Evolutionary conservation across 2,113 vertebrate species (phyloP).

Genomic region (Dicrurus megarhynchus): DNA sequence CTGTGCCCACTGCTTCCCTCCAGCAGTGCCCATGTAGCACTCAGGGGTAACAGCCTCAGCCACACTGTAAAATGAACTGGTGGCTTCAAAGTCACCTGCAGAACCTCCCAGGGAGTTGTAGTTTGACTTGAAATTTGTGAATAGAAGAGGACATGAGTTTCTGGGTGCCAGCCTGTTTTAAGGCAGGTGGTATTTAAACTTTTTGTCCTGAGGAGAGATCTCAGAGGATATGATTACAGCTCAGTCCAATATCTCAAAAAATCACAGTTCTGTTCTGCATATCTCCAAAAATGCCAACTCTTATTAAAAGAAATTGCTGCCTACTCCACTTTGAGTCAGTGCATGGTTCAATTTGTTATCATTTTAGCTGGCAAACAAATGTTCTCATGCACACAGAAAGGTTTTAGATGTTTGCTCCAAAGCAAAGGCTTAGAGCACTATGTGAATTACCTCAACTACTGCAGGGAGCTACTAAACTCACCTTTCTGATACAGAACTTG

Average conservation of each 20-base stretch:
- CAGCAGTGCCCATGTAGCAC: background rate
- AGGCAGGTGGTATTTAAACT: background rate
- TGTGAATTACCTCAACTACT: background rate
- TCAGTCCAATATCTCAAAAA: background rate
- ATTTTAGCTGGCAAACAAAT: slow-evolving; percentile 1
- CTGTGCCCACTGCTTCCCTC: background rate
- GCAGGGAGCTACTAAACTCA: slow-evolving; percentile 30
- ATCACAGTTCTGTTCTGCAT: background rate
- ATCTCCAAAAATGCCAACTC: background rate
- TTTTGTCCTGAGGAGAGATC: background rate
- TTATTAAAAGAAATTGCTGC: background rate
- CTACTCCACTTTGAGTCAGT: slow-evolving; percentile 13
- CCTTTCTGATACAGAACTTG: slow-evolving; percentile 98
- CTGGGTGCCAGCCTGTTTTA: background rate
- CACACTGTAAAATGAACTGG: background rate
- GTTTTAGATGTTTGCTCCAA: background rate
- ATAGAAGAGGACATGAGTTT: background rate
- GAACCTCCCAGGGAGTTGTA: background rate
- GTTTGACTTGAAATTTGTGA: background rate
- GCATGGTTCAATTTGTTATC: background rate
- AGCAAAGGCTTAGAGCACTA: background rate
- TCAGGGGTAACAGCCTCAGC: background rate
- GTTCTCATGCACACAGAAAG: background rate
- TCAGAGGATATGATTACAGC: background rate
- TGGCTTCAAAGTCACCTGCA: background rate